Evolutionary conservation across 2,113 vertebrate genomes (phyloP).

Genomic region (Ophthalmolycus amberensis): DNA sequence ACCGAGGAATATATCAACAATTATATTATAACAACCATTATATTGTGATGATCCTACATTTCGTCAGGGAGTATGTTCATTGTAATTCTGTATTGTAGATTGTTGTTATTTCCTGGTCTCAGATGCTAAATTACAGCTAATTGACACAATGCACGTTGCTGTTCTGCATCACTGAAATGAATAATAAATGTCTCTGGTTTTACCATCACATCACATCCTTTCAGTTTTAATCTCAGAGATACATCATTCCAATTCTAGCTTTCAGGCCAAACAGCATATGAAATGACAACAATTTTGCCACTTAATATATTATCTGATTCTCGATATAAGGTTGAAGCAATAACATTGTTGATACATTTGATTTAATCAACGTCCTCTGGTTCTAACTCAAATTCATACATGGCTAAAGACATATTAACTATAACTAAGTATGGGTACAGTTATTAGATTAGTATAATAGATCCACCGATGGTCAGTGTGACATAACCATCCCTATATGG

Average conservation of each 20-base stretch:
- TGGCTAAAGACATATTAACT: background rate
- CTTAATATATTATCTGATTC: background rate
- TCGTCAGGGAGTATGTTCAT: background rate
- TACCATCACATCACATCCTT: background rate
- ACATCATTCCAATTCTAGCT: background rate
- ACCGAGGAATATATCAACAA: conserved; percentile 7
- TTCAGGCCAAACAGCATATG: background rate
- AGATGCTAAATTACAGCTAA: background rate
- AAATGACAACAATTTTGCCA: background rate
- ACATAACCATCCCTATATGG: background rate
- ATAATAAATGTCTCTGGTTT: background rate
- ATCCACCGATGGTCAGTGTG: background rate
- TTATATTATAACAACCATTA: conserved; percentile 9
- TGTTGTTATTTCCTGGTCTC: background rate
- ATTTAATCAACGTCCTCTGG: background rate
- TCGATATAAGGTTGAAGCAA: background rate
- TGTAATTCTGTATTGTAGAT: background rate
- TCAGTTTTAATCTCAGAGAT: background rate
- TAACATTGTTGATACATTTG: background rate
- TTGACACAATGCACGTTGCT: background rate
- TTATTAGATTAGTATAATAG: background rate
- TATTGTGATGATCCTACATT: background rate
- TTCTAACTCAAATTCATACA: background rate
- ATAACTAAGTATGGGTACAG: background rate
- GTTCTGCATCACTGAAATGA: background rate